A percentile compares a stretch with the other conserved stretches of the same genome.
Conservation (phyloP, 1,140 invertebrate species). For the Monochamus saltuarius region DNA sequence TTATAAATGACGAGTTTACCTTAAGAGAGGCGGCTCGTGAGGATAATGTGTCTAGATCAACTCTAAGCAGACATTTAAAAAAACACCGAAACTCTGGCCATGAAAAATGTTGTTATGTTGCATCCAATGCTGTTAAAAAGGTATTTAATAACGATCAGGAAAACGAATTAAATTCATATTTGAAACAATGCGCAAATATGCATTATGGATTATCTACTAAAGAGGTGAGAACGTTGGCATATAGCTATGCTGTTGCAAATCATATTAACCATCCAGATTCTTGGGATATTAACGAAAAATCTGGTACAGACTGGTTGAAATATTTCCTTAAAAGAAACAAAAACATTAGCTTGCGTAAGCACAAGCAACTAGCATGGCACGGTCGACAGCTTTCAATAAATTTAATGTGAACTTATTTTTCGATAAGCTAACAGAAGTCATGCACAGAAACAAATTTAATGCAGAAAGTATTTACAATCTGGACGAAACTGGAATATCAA, state of each 20-base stretch:
- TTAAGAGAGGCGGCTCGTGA: too few species aligned
- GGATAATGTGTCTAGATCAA: too few species aligned
- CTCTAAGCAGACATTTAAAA: too few species aligned
- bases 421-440: slow-evolving; percentile 17
- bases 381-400: slow-evolving; percentile 6
- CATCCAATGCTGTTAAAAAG: too few species aligned
- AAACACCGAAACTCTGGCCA: too few species aligned
- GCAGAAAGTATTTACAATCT: slow-evolving; percentile 20
- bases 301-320: slow-evolving; percentile 25
- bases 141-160: slow-evolving; percentile 20
- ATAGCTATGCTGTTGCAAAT: slow-evolving; percentile 37
- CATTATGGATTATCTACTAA: slow-evolving; percentile 36
- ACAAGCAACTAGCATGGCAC: slow-evolving; percentile 10
- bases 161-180: slow-evolving; percentile 36
- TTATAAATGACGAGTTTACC: too few species aligned
- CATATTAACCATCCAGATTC: slow-evolving; percentile 31
- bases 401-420: slow-evolving; percentile 26
- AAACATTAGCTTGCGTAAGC: neutral
- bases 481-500: slow-evolving; percentile 6
- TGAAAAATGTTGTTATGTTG: too few species aligned
- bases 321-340: slow-evolving; percentile 41
- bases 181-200: slow-evolving; percentile 37
- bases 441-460: neutral
- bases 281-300: slow-evolving; percentile 8
- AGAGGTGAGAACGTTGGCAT: slow-evolving; percentile 28